Percentiles rank a stretch among this genome's conserved stretches.
phyloP scores from a whole-genome alignment of 2,888 invertebrate species.

The Aleiodes alternator region DNA sequence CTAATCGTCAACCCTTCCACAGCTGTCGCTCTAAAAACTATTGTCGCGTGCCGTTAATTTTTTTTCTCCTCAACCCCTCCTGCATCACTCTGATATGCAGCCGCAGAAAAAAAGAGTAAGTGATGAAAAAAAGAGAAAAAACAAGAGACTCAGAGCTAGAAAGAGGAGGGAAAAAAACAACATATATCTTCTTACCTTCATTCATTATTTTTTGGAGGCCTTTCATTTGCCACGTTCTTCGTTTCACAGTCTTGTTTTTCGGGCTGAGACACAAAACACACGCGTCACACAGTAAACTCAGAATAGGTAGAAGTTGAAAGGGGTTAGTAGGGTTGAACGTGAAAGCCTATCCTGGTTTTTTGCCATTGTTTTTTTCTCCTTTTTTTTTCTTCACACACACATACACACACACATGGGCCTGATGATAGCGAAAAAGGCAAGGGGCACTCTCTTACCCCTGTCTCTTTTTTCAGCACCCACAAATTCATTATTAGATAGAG shows the following conservation, averaged over 20 bases:
- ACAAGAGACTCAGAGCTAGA: slow-evolving; percentile 1
- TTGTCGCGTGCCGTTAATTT: slow-evolving; percentile 63
- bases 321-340: slow-evolving; percentile 55
- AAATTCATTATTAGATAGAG: no score
- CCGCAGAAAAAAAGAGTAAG: slow-evolving; percentile 28
- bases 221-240: slow-evolving; percentile 30
- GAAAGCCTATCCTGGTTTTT: slow-evolving; percentile 13
- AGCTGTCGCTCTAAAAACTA: slow-evolving; percentile 65
- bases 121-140: slow-evolving; percentile 15
- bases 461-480: no score
- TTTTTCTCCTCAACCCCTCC: slow-evolving; percentile 48
- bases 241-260: slow-evolving; percentile 57
- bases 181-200: slow-evolving; percentile 40
- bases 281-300: slow-evolving; percentile 38
- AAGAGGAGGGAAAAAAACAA: slow-evolving; percentile 31
- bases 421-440: slow-evolving; percentile 8
- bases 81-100: slow-evolving; percentile 30
- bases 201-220: slow-evolving; percentile 21
- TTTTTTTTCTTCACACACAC: slow-evolving; percentile 49
- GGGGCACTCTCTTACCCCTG: not conserved
- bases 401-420: slow-evolving; percentile 32
- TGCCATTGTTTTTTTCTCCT: slow-evolving; percentile 21
- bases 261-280: slow-evolving; percentile 57
- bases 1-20: slow-evolving; percentile 73
- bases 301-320: slow-evolving; percentile 46